These are phyloP conservation scores for Campoplex capitator DNA, from an alignment of 2,888 invertebrate genomes.

Conservation along the genomic window DNA sequence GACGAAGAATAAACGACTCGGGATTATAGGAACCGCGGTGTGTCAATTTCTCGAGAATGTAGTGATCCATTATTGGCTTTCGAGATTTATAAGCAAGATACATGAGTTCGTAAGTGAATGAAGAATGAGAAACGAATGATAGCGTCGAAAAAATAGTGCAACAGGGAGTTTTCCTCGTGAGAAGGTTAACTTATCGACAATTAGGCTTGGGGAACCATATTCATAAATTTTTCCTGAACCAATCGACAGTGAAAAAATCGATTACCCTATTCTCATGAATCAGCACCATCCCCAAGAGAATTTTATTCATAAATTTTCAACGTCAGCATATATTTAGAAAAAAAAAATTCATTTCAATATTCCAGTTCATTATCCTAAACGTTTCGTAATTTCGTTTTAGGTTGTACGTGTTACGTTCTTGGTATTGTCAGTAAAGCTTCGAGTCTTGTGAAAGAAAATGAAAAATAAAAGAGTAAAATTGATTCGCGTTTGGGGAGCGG, in stretches of 20 bases:
- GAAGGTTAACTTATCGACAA: background rate
- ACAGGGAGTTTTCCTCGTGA: background rate
- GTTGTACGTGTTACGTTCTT: background rate
- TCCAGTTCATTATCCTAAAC: background rate
- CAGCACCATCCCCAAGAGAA: background rate
- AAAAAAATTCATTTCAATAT: background rate
- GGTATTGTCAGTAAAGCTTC: conserved; percentile 20
- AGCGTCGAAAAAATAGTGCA: background rate
- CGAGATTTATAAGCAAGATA: conserved; percentile 52
- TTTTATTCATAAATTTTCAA: background rate
- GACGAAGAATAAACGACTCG: conserved; percentile 51
- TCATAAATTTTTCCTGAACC: background rate
- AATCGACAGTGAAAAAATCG: background rate
- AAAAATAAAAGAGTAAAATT: conserved; percentile 39
- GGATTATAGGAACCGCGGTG: conserved; percentile 42
- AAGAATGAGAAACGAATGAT: conserved; percentile 13
- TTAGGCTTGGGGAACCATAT: background rate
- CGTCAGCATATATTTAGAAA: background rate
- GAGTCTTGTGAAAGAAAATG: conserved; percentile 23
- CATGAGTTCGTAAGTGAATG: conserved; percentile 47
- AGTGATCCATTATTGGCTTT: conserved; percentile 52
- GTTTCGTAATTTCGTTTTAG: background rate
- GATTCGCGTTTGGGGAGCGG: conserved; percentile 4
- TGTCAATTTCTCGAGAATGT: conserved; percentile 65
- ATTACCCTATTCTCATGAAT: background rate